Percentiles rank a stretch among this genome's conserved stretches.
These are phyloP conservation scores for Apostichopus parvimensis DNA, from an alignment of 35 echinoderm and acorn worm species.

Conservation along the genomic window DNA sequence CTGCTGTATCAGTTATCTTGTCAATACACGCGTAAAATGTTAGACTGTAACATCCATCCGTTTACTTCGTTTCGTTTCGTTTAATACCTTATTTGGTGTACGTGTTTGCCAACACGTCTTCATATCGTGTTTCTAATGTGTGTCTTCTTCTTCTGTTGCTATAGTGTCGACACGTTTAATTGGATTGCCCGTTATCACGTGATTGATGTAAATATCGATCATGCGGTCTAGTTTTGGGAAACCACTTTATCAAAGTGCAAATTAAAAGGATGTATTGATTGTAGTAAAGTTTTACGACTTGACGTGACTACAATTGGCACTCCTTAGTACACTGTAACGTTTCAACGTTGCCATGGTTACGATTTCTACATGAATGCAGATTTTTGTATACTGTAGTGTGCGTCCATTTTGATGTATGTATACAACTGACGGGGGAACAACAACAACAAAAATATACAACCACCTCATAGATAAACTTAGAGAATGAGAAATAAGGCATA, in stretches of 20 bases:
- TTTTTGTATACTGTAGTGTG: too few relatives aligned
- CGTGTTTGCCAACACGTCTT: too few relatives aligned
- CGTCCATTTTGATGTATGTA: background rate
- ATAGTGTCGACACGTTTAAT: background rate
- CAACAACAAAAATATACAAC: too few relatives aligned
- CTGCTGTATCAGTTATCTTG: too few relatives aligned
- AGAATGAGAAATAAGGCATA: too few relatives aligned
- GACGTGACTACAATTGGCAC: background rate
- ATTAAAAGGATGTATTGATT: constrained; percentile 30
- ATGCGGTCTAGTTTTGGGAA: background rate
- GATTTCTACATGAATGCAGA: background rate
- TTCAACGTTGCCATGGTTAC: background rate
- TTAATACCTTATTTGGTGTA: too few relatives aligned
- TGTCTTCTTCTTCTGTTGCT: too few relatives aligned
- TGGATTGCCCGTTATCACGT: constrained; percentile 14
- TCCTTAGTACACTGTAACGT: background rate
- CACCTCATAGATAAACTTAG: background rate
- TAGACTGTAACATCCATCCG: too few relatives aligned
- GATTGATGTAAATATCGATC: constrained; percentile 12
- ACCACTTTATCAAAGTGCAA: background rate
- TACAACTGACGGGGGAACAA: background rate
- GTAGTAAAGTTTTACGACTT: background rate
- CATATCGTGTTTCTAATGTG: too few relatives aligned
- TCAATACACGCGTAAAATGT: too few relatives aligned
- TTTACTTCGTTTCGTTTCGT: too few relatives aligned